A percentile compares a stretch with the other conserved stretches of the same genome.
These are phyloP conservation scores for Lepidochrysops patricia DNA, from an alignment of 2,888 invertebrate genomes.

Conservation along the genomic window DNA sequence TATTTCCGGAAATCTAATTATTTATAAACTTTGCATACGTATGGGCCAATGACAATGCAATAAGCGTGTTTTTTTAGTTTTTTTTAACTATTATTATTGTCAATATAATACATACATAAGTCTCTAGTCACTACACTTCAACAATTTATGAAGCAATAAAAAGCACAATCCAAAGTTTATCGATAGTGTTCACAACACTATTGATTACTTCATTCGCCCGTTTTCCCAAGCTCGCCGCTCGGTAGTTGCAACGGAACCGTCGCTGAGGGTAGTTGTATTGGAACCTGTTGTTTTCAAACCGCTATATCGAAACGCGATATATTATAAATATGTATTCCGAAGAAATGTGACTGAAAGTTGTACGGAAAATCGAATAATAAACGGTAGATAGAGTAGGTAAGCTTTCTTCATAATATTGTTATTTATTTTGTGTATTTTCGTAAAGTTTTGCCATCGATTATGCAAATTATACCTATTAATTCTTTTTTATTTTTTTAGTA, in stretches of 20 bases:
- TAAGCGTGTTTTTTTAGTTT: no score
- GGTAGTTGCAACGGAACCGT: constrained; percentile 43
- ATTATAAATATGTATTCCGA: constrained; percentile 11
- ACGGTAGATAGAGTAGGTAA: constrained; percentile 31
- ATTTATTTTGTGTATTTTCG: not conserved
- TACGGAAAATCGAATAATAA: constrained; percentile 23
- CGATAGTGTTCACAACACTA: constrained; percentile 33
- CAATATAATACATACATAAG: no score
- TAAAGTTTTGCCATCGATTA: not conserved
- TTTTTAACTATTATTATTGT: no score
- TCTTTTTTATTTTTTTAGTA: no score
- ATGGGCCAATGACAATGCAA: no score
- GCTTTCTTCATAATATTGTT: not conserved
- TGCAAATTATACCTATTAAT: no score
- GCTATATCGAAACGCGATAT: not conserved
- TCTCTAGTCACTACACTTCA: not conserved
- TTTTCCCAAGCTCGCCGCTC: constrained; percentile 34
- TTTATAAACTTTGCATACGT: no score
- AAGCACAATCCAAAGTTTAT: not conserved
- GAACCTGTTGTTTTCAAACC: constrained; percentile 10
- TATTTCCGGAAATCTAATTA: no score
- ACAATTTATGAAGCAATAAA: not conserved
- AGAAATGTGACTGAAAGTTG: constrained; percentile 34
- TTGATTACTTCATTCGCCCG: constrained; percentile 46
- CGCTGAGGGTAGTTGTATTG: constrained; percentile 28